Percentiles rank a stretch among this genome's conserved stretches.
phyloP scores from a whole-genome alignment of 2,888 invertebrate species.

The Dryomyza anilis region DNA sequence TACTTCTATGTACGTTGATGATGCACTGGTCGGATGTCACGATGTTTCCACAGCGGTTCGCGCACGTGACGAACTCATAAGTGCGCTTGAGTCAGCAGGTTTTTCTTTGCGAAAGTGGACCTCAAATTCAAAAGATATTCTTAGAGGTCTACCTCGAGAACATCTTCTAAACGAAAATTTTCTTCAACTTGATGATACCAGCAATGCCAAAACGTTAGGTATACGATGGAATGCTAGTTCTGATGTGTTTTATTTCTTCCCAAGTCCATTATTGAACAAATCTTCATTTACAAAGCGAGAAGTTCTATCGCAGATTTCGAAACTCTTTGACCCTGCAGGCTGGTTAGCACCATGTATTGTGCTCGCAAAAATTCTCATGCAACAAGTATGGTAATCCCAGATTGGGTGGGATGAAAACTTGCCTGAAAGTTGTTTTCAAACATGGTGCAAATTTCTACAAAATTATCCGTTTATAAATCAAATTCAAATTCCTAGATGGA shows the following conservation, averaged over 20 bases:
- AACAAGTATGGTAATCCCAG: neutral
- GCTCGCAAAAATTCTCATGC: neutral
- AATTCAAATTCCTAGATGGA: slow-evolving; percentile 10
- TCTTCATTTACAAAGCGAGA: neutral
- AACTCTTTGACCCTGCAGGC: neutral
- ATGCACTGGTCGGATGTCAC: slow-evolving; percentile 24
- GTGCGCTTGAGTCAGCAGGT: neutral
- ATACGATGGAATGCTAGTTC: too few relatives aligned
- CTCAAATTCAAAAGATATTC: too few relatives aligned
- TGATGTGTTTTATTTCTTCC: too few relatives aligned
- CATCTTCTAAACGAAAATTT: too few relatives aligned
- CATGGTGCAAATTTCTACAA: neutral
- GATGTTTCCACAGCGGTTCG: slow-evolving; percentile 7
- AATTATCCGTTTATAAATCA: neutral
- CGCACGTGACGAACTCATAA: neutral
- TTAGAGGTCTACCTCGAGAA: too few relatives aligned
- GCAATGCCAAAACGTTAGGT: too few relatives aligned
- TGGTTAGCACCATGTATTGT: neutral
- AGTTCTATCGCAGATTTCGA: neutral
- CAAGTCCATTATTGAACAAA: neutral
- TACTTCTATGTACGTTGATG: neutral
- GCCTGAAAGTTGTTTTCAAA: neutral
- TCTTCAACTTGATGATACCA: too few relatives aligned
- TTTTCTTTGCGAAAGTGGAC: neutral
- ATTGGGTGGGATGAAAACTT: neutral